Conservation (phyloP, 1,140 invertebrate genomes). For the Drosophila parvula region DNA sequence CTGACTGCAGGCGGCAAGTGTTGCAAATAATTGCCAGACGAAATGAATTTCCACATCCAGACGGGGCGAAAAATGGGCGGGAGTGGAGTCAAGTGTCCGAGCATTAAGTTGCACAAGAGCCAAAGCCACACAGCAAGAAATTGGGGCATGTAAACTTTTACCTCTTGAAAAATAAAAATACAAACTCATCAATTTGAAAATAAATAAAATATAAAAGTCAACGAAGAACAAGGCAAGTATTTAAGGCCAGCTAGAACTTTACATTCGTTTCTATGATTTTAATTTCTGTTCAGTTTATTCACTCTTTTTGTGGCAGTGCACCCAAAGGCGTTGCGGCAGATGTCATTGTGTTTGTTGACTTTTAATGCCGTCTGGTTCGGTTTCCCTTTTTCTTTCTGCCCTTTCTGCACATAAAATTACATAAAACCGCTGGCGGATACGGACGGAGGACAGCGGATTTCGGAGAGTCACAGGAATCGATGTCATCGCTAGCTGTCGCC, state of each 20-base stretch:
- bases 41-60: constrained; percentile 55
- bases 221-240: too few species aligned
- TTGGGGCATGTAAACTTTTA: too few species aligned
- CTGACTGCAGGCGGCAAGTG: constrained; percentile 47
- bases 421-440: constrained; percentile 43
- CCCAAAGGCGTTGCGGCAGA: constrained; percentile 43
- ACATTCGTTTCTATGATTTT: too few species aligned
- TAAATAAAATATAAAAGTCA: background rate
- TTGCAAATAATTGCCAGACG: constrained; percentile 64
- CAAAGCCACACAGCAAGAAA: constrained; percentile 4
- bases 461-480: constrained; percentile 38
- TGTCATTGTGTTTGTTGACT: constrained; percentile 54
- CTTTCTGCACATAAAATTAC: constrained; percentile 38
- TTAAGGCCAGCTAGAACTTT: too few species aligned
- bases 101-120: constrained; percentile 57
- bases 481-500: constrained; percentile 53
- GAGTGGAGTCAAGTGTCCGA: constrained; percentile 36
- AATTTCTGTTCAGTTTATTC: background rate
- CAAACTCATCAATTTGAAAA: background rate
- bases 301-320: constrained; percentile 4
- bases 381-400: constrained; percentile 30
- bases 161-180: background rate
- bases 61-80: constrained; percentile 13
- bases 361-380: constrained; percentile 52
- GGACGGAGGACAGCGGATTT: background rate